Conservation (phyloP, 1,140 invertebrate genomes). For the Papilio glaucus region DNA sequence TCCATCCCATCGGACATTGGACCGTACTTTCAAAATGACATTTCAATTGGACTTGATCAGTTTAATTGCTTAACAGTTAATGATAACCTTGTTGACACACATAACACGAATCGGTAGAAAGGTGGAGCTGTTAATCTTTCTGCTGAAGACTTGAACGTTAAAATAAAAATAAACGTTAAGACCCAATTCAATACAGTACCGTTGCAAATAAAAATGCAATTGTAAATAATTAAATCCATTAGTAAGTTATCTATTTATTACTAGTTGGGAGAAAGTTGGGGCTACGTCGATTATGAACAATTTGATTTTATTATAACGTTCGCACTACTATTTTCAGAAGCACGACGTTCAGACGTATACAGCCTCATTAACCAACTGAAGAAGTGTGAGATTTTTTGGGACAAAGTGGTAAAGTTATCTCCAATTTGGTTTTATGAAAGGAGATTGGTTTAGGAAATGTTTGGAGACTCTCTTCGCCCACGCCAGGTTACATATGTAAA, state of each 20-base stretch:
- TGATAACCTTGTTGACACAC: constrained; percentile 29
- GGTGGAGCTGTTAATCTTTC: constrained; percentile 9
- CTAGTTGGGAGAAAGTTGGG: background rate
- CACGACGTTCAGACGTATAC: too few relatives aligned
- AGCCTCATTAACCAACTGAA: too few relatives aligned
- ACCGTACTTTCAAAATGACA: constrained; percentile 32
- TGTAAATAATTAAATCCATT: constrained; percentile 12
- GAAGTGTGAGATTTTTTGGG: too few relatives aligned
- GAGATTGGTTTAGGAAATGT: too few relatives aligned
- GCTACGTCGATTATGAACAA: background rate
- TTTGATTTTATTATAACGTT: background rate
- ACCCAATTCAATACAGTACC: background rate
- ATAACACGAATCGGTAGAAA: background rate
- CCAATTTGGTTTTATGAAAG: too few relatives aligned
- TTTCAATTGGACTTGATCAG: constrained; percentile 28
- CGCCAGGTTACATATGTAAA: too few relatives aligned
- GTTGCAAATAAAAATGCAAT: constrained; percentile 19
- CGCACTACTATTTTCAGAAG: too few relatives aligned
- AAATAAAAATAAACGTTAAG: constrained; percentile 22
- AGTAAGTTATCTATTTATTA: constrained; percentile 24
- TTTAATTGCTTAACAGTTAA: constrained; percentile 33
- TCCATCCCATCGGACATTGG: background rate
- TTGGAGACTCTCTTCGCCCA: too few relatives aligned
- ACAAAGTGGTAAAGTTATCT: too few relatives aligned
- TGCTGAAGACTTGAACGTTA: background rate